Evolutionary conservation across 2,888 invertebrate genomes (phyloP), one percentile per base, ranked within the genome.

Genomic region (Halocaridina rubra): DNA sequence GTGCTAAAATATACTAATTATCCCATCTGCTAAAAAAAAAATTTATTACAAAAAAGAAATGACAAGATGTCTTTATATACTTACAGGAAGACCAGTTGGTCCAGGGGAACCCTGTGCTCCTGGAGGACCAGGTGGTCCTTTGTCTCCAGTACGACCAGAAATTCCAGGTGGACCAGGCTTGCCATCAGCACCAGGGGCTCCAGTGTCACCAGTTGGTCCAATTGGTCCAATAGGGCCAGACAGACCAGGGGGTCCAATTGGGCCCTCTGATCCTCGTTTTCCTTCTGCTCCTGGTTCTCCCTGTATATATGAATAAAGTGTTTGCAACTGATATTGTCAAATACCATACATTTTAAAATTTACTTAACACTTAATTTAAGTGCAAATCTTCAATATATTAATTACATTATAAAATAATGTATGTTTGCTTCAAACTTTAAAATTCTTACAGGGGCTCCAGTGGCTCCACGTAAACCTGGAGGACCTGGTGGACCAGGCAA

Each of bases 131-230:
- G 92, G 91, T 0, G 95, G 95, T 76, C 95, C 95, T 90, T 95
- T 96, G 89, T 96, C 95, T 27, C 96, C 96, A 24, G 94, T 93
- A 88, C 95, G 91, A 46, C 96, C 96, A 2, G 94, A 90, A 87
- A 95, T 93, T 69, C 95, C 96, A 0, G 94, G 93, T 53, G 93
- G 93, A 2, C 95, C 95, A 78, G 93, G 91, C 90, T 95, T 95
- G 5, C 95, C 95, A 0, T 93, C 91, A 0, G 93, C 90, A 57
- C 90, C 90, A 67, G 88, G 87, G 13, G 89, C 87, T 61, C 91
- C 90, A 16, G 92, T 91, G 86, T 90, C 90, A n/a, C 94, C 94
- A 89, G 92, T 91, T 0, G 93, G 92, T 19, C 95, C 95, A 4
- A 93, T 93, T 1, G 93, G 92, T 0, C 96, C 96, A 89, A 93